Percentiles rank a stretch among this genome's conserved stretches.
Evolutionary conservation across 1,140 invertebrate species (phyloP).

Genomic region (Aphelenchoides avenae): DNA sequence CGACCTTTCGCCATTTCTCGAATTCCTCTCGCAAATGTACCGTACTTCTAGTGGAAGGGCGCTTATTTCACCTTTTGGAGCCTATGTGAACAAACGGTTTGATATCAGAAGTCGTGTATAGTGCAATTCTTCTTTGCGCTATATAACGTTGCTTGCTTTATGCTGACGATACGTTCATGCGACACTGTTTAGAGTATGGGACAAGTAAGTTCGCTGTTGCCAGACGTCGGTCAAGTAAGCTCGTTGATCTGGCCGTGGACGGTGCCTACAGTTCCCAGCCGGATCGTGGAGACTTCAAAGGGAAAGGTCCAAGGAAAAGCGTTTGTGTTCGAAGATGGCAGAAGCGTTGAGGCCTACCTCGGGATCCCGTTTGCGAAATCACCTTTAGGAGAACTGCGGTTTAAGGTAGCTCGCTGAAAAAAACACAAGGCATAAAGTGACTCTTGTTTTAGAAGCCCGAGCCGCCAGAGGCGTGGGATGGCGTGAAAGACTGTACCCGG

Average conservation of each 20-base stretch:
- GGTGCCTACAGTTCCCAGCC: no score
- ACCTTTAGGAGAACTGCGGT: constrained; percentile 28
- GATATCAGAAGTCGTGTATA: no score
- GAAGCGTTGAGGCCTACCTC: constrained; percentile 29
- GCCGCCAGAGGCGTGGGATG: constrained; percentile 34
- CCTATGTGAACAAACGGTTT: no score
- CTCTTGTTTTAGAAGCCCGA: constrained; percentile 25
- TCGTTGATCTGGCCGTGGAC: constrained; percentile 18
- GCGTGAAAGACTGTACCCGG: constrained; percentile 19
- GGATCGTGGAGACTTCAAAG: not conserved
- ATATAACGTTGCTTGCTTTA: no score
- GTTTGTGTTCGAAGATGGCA: constrained; percentile 16
- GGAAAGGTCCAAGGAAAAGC: constrained; percentile 24
- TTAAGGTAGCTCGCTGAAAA: constrained; percentile 29
- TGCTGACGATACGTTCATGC: no score
- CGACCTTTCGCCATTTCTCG: no score
- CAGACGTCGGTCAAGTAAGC: constrained; percentile 16
- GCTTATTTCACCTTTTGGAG: no score
- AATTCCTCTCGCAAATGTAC: no score
- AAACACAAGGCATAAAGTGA: not conserved
- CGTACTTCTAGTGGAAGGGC: no score
- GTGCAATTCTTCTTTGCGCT: no score
- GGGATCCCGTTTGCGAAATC: constrained; percentile 42
- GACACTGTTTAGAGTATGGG: no score
- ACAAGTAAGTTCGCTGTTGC: no score